Conservation (phyloP, 1,140 invertebrate genomes). For the Coptotermes formosanus region DNA sequence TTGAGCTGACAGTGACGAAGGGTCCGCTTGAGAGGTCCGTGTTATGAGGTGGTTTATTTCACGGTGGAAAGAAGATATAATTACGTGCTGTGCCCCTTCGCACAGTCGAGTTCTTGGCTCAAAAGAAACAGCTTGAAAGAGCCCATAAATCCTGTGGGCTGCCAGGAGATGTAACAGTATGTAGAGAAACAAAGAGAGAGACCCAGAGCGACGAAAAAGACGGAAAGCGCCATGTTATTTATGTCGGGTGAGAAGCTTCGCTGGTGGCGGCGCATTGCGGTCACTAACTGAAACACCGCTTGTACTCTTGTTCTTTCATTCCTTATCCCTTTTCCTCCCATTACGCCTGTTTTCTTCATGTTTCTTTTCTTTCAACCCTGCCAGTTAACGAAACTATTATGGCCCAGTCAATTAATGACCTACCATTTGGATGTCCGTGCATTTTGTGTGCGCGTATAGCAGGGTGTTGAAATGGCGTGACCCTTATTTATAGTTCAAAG, state of each 20-base stretch:
- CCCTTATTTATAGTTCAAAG: conserved; percentile 30
- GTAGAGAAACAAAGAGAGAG: neutral
- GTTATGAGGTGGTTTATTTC: conserved; percentile 32
- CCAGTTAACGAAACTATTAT: neutral
- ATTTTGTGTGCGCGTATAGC: neutral
- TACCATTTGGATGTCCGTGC: conserved; percentile 21
- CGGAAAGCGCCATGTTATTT: conserved; percentile 20
- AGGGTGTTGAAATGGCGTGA: conserved; percentile 29
- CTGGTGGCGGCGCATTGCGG: conserved; percentile 23
- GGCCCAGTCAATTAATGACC: conserved; percentile 25
- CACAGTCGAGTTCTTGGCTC: neutral
- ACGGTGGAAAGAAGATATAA: conserved; percentile 31
- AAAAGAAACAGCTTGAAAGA: conserved; percentile 29
- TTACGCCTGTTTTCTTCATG: neutral
- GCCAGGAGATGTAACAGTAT: too few species aligned
- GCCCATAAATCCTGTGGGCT: conserved; percentile 25
- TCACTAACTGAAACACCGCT: conserved; percentile 31
- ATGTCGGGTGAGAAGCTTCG: conserved; percentile 24
- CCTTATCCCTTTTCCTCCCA: conserved; percentile 20
- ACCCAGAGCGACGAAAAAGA: neutral
- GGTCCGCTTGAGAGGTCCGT: neutral
- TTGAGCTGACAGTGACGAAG: conserved; percentile 11
- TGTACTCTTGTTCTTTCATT: conserved; percentile 28
- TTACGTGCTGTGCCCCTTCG: conserved; percentile 16
- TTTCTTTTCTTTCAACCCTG: too few species aligned